Percentiles rank a stretch among this genome's conserved stretches.
Conservation (phyloP, 2,888 invertebrate genomes). For the Hofmannophila pseudospretella region DNA sequence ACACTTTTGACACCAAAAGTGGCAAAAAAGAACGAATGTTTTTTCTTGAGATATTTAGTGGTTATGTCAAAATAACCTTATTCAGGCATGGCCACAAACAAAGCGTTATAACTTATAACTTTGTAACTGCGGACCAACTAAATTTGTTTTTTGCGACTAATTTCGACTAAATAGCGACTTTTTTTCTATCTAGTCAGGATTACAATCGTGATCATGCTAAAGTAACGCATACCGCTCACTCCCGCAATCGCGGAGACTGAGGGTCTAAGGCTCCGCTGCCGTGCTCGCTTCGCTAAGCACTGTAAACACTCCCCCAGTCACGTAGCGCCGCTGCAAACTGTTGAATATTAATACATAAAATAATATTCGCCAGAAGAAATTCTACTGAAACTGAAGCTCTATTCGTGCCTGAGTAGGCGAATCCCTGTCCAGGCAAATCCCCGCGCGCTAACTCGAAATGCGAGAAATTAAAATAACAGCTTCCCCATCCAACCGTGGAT, state of each 20-base stretch:
- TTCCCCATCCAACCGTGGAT: constrained; percentile 11
- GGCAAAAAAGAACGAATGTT: no score
- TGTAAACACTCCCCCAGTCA: constrained; percentile 69
- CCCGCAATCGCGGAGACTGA: constrained; percentile 26
- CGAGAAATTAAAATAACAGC: constrained; percentile 24
- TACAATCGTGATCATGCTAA: no score
- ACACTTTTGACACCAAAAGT: no score
- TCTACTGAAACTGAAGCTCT: constrained; percentile 35
- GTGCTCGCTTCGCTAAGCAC: constrained; percentile 64
- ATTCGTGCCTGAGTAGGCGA: constrained; percentile 35
- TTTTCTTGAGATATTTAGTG: no score
- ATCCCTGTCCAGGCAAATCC: constrained; percentile 25
- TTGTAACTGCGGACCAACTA: no score
- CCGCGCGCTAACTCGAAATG: constrained; percentile 19
- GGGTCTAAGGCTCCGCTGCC: constrained; percentile 39
- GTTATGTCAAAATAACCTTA: no score
- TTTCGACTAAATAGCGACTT: no score
- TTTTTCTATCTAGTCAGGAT: no score
- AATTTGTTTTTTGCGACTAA: no score
- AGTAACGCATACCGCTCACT: no score
- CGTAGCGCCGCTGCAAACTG: constrained; percentile 64
- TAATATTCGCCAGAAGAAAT: constrained; percentile 53
- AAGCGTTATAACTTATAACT: no score
- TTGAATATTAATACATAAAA: constrained; percentile 69
- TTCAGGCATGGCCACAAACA: no score